Evolutionary conservation across 2,113 vertebrate species (phyloP).

Genomic region (Epinephelus fuscoguttatus): DNA sequence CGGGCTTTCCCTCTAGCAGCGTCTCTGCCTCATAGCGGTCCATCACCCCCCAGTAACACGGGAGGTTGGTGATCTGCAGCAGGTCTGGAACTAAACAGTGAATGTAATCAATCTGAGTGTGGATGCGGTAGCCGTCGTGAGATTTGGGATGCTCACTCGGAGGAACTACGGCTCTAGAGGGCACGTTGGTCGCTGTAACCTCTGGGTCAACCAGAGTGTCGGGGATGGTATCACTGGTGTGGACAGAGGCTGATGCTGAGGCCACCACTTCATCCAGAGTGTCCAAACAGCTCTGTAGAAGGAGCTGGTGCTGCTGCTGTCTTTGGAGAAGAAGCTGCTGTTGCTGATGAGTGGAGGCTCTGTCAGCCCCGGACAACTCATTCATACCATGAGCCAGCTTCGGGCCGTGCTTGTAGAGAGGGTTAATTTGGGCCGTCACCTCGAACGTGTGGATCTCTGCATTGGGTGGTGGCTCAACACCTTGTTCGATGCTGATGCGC

Average conservation of each 20-base stretch:
- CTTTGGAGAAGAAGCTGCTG: constrained; percentile 80
- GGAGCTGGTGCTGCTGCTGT: constrained; percentile 82
- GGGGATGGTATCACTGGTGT: constrained; percentile 35
- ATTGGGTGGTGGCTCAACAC: constrained; percentile 88
- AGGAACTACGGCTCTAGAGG: constrained; percentile 44
- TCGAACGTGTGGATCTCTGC: constrained; percentile 90
- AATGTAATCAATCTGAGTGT: constrained; percentile 89
- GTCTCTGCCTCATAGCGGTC: constrained; percentile 89
- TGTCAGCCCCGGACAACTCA: constrained; percentile 79
- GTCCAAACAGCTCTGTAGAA: constrained; percentile 85
- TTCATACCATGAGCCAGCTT: constrained; percentile 88
- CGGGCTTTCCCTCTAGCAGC: constrained; percentile 86
- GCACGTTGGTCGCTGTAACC: constrained; percentile 24
- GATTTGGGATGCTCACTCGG: constrained; percentile 61
- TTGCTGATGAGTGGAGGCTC: constrained; percentile 72
- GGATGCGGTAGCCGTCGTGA: constrained; percentile 80
- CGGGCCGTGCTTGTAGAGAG: constrained; percentile 87
- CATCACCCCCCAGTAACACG: constrained; percentile 91
- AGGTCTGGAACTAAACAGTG: constrained; percentile 89
- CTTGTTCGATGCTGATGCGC: constrained; percentile 89
- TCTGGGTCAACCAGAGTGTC: constrained; percentile 56
- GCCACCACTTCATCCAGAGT: constrained; percentile 85
- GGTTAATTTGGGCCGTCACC: constrained; percentile 86
- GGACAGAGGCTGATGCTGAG: constrained; percentile 54
- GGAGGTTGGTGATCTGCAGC: constrained; percentile 85